Conservation (phyloP, 2,797 vertebrate species). For the Pantherophis alleghaniensis region DNA sequence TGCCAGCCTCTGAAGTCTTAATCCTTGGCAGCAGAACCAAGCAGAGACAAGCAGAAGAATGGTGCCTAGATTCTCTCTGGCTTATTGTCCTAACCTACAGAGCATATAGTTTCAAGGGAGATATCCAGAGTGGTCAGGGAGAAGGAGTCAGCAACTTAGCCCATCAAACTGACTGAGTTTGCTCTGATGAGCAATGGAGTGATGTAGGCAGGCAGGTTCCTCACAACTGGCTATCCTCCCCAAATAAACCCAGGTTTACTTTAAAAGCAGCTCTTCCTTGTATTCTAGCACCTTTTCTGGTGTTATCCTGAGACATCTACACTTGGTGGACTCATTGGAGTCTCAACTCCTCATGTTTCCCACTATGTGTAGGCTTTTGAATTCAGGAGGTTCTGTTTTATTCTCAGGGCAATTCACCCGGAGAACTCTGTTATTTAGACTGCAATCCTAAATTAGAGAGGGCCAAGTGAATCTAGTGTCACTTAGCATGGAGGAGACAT, state of each 20-base stretch:
- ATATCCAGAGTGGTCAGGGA: neutral
- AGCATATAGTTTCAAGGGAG: neutral
- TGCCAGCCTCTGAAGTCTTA: neutral
- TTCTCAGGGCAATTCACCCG: neutral
- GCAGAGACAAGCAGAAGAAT: neutral
- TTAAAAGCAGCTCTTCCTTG: neutral
- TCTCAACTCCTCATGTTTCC: neutral
- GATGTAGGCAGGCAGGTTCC: neutral
- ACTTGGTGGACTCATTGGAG: neutral
- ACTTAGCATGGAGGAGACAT: neutral
- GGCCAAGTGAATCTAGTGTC: neutral
- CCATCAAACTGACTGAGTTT: neutral
- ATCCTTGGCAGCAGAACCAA: neutral
- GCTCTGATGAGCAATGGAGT: neutral
- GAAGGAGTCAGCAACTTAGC: neutral
- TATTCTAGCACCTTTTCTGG: neutral
- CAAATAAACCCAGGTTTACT: neutral
- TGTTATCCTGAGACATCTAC: neutral
- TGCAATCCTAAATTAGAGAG: neutral
- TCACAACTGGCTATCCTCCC: neutral
- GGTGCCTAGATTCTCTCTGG: neutral
- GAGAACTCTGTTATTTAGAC: neutral
- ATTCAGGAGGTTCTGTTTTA: neutral
- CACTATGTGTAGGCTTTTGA: neutral
- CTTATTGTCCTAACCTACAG: neutral